Evolutionary conservation across 2,888 invertebrate genomes (phyloP).

Genomic region (Noctuana brunneofusca): DNA sequence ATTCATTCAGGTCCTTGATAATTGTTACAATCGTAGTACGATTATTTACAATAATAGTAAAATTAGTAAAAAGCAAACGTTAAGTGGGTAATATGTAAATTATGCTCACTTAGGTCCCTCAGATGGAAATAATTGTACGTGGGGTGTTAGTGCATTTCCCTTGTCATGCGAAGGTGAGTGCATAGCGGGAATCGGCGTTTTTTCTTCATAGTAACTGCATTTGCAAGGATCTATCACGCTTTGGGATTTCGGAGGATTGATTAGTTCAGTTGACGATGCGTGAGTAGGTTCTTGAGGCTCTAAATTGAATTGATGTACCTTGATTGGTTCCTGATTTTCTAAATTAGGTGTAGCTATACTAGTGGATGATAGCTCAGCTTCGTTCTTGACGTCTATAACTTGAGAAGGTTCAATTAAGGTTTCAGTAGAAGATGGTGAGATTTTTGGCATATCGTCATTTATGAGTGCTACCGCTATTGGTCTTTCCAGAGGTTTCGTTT

Average conservation of each 20-base stretch:
- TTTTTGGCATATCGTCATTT: not conserved
- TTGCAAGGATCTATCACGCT: not conserved
- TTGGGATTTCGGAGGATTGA: not conserved
- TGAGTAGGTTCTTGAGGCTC: not conserved
- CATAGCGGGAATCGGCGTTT: not conserved
- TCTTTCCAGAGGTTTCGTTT: not conserved
- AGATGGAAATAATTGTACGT: not conserved
- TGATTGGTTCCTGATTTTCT: not conserved
- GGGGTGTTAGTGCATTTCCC: not conserved
- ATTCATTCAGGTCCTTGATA: no score
- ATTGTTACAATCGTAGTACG: no score
- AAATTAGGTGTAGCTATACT: conserved; percentile 8
- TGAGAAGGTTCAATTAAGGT: conserved; percentile 19
- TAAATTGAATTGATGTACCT: not conserved
- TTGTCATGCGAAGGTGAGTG: not conserved
- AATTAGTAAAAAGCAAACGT: not conserved
- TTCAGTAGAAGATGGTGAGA: not conserved
- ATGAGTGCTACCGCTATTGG: not conserved
- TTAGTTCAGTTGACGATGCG: conserved; percentile 1
- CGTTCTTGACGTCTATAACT: not conserved
- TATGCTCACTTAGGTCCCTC: conserved; percentile 14
- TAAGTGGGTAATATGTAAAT: not conserved
- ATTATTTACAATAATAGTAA: not conserved
- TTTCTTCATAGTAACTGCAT: conserved; percentile 16
- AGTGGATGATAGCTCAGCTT: not conserved